These are phyloP conservation scores for Prenolepis imparis DNA, from an alignment of 2,888 invertebrate species.

Conservation along the genomic window DNA sequence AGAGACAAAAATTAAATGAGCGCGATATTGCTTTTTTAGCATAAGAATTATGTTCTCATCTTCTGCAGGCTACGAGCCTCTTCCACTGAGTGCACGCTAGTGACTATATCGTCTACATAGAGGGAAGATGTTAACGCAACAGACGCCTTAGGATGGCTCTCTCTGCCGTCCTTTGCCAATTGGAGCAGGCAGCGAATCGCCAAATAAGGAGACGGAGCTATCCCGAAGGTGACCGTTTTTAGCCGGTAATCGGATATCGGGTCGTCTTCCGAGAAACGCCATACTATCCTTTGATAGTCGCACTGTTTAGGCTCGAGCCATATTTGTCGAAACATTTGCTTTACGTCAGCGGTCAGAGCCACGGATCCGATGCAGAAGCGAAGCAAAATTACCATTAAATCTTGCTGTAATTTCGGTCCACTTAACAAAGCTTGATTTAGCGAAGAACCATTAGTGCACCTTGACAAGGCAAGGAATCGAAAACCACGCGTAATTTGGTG, in stretches of 20 bases:
- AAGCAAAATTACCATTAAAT: not conserved
- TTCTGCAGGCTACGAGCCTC: too few species aligned
- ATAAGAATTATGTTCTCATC: too few species aligned
- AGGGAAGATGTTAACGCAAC: not conserved
- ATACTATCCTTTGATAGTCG: not conserved
- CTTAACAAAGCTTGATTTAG: too few species aligned
- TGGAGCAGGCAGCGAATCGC: too few species aligned
- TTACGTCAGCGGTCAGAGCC: not conserved
- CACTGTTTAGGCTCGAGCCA: not conserved
- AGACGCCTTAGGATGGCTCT: not conserved
- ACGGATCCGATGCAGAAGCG: not conserved
- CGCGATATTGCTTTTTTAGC: too few species aligned
- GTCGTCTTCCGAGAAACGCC: not conserved
- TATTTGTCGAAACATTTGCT: not conserved
- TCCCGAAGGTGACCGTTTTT: not conserved
- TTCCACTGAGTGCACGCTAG: too few species aligned
- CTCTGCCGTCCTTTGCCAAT: not conserved
- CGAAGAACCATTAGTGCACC: too few species aligned
- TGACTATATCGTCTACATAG: too few species aligned
- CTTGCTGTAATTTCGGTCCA: not conserved
- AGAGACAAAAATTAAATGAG: too few species aligned
- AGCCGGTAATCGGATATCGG: not conserved
- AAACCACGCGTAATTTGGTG: too few species aligned
- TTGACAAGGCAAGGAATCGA: too few species aligned
- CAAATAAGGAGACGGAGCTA: too few species aligned